phyloP scores from a whole-genome alignment of 2,888 invertebrate genomes.

The Sarcophaga subvicina region DNA sequence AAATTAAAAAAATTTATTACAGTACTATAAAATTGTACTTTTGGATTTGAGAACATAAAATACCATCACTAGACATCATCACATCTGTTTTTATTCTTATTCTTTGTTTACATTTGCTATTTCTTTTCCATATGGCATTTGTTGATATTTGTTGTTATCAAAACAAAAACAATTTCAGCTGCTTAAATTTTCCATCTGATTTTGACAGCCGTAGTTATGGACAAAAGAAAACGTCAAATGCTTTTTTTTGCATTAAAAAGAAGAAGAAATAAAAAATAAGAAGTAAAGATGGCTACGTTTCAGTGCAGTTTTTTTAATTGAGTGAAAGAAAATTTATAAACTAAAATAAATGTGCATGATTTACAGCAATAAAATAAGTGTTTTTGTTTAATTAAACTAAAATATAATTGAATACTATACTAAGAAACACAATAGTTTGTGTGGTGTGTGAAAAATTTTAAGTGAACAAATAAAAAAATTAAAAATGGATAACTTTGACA shows the following conservation, averaged over 20 bases:
- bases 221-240: conserved; percentile 62
- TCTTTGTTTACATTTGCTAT: conserved; percentile 38
- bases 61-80: too few species aligned
- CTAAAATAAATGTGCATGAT: conserved; percentile 43
- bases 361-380: conserved; percentile 4
- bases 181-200: not conserved
- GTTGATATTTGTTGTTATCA: conserved; percentile 5
- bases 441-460: conserved; percentile 7
- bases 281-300: conserved; percentile 69
- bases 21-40: not conserved
- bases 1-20: not conserved
- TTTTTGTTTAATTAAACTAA: not conserved
- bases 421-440: not conserved
- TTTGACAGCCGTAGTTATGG: not conserved
- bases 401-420: conserved; percentile 17
- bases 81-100: not conserved
- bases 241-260: conserved; percentile 49
- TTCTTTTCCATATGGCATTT: not conserved
- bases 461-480: conserved; percentile 10
- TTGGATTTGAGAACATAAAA: not conserved
- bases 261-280: conserved; percentile 12
- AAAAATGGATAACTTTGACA: conserved; percentile 68
- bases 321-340: conserved; percentile 42
- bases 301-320: conserved; percentile 50
- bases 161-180: conserved; percentile 10